Percentiles rank a stretch among this genome's conserved stretches.
Evolutionary conservation across 2,888 invertebrate species (phyloP).

Genomic region (Pilophorus perplexus): DNA sequence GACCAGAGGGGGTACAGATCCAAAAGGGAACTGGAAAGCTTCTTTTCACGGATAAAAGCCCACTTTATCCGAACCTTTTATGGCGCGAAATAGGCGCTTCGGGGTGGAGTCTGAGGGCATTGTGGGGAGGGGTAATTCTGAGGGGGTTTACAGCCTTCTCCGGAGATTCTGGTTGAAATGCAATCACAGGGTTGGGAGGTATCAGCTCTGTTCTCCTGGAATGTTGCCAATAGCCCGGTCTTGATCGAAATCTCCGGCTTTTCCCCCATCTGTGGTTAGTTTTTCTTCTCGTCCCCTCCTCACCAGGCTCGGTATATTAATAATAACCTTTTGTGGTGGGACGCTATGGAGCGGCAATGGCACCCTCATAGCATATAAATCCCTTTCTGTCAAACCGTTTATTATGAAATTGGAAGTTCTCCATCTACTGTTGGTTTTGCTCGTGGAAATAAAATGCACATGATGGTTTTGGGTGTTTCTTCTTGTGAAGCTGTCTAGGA

Average conservation of each 20-base stretch:
- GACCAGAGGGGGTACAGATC: neutral
- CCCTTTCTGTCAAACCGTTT: too few relatives aligned
- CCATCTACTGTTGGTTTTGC: too few relatives aligned
- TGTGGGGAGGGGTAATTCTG: neutral
- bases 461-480: too few relatives aligned
- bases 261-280: conserved; percentile 1
- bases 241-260: neutral
- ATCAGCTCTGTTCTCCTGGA: conserved; percentile 14
- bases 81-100: too few relatives aligned
- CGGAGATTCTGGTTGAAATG: conserved; percentile 24
- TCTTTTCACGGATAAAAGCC: conserved; percentile 9
- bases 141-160: neutral
- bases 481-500: too few relatives aligned
- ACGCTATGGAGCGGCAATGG: too few relatives aligned
- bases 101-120: too few relatives aligned
- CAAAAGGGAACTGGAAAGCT: neutral
- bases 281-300: neutral
- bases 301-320: neutral
- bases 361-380: neutral
- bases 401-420: too few relatives aligned
- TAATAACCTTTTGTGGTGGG: neutral
- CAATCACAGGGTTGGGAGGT: conserved; percentile 9
- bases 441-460: too few relatives aligned
- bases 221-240: conserved; percentile 2
- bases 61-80: conserved; percentile 7